Percentiles rank a stretch among this genome's conserved stretches.
These are phyloP conservation scores for Tenthredo mesomela DNA, from an alignment of 2,888 invertebrate species.

Conservation along the genomic window DNA sequence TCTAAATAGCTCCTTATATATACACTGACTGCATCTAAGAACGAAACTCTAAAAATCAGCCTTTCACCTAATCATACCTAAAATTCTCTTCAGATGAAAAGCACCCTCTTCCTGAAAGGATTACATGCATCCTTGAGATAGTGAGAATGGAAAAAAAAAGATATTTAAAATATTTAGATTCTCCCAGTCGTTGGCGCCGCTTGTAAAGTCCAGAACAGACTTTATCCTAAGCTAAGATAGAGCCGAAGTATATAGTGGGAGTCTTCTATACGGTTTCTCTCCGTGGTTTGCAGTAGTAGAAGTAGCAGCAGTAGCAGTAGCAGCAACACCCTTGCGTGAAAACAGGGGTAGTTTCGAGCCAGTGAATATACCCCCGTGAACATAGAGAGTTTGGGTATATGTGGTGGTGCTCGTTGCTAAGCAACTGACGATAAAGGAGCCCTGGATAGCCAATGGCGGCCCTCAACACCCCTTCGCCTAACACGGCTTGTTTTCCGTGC, in stretches of 20 bases:
- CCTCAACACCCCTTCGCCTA: constrained; percentile 74
- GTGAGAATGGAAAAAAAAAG: background rate
- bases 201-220: background rate
- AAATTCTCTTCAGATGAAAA: background rate
- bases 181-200: background rate
- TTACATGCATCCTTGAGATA: background rate
- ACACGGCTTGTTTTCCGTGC: constrained; percentile 75
- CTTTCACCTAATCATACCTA: background rate
- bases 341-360: constrained; percentile 64
- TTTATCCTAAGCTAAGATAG: constrained; percentile 23
- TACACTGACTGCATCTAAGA: too few species aligned
- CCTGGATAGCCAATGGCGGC: constrained; percentile 77
- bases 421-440: constrained; percentile 76
- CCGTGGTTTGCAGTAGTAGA: background rate
- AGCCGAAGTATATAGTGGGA: background rate
- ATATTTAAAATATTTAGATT: constrained; percentile 19
- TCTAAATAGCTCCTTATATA: too few species aligned
- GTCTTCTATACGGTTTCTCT: background rate
- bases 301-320: background rate
- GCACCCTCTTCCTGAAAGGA: background rate
- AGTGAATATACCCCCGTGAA: constrained; percentile 63
- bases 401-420: constrained; percentile 71
- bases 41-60: background rate
- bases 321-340: constrained; percentile 62
- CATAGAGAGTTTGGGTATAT: constrained; percentile 63